These are phyloP conservation scores for Leucopsar rothschildi DNA, from an alignment of 2,113 vertebrate genomes.

Conservation along the genomic window DNA sequence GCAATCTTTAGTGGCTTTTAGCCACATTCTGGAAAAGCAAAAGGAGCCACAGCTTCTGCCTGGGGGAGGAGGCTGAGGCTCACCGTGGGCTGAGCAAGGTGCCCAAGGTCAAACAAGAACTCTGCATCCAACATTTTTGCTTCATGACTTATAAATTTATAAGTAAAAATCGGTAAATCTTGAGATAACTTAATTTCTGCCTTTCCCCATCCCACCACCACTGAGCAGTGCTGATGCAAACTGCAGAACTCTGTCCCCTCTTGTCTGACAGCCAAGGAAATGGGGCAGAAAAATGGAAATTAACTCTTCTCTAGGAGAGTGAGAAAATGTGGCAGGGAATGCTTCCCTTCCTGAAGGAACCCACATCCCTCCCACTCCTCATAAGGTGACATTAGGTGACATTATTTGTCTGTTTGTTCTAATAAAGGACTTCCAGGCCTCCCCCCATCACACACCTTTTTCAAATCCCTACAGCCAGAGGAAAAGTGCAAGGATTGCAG, in stretches of 20 bases:
- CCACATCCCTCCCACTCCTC: neutral
- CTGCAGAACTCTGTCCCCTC: accelerated
- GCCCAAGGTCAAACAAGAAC: neutral
- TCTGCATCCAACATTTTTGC: neutral
- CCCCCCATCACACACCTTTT: neutral
- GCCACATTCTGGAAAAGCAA: neutral
- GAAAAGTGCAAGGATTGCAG: neutral
- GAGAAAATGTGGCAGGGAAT: accelerated
- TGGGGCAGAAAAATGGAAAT: neutral
- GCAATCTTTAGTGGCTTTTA: neutral
- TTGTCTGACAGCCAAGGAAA: neutral
- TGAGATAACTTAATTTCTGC: neutral
- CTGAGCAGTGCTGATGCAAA: neutral
- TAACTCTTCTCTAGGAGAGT: accelerated
- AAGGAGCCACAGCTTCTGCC: neutral
- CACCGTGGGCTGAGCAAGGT: neutral
- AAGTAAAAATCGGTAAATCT: neutral
- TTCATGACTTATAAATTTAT: neutral
- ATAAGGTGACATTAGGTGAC: neutral
- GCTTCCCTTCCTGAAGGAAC: neutral
- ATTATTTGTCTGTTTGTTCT: neutral
- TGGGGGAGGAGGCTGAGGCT: neutral
- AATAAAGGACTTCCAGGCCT: neutral
- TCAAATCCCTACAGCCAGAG: neutral
- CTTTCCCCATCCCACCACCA: accelerated